Conservation (phyloP, 2,888 invertebrate genomes). For the Camponotus fellah region DNA sequence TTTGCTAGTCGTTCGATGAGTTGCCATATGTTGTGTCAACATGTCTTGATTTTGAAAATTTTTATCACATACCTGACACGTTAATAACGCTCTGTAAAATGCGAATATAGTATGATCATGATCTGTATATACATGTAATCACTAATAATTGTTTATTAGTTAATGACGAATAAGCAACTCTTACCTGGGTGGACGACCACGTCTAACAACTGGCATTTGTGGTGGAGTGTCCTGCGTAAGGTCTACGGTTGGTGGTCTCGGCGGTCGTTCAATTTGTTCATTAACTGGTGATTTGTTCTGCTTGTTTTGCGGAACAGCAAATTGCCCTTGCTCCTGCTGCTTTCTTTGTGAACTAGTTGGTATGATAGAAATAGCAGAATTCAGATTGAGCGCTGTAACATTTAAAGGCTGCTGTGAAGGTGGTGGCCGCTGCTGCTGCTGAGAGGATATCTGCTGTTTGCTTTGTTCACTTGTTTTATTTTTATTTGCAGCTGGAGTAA, state of each 20-base stretch:
- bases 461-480: conserved; percentile 77
- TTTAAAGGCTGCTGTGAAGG: conserved; percentile 83
- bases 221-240: conserved; percentile 85
- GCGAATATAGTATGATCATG: background rate
- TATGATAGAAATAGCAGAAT: conserved; percentile 89
- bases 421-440: conserved; percentile 77
- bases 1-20: conserved; percentile 86
- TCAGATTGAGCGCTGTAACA: conserved; percentile 87
- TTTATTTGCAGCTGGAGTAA: conserved; percentile 90
- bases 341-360: conserved; percentile 86
- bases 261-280: conserved; percentile 85
- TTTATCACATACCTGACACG: conserved; percentile 86
- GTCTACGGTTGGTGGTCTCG: conserved; percentile 86
- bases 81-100: conserved; percentile 77
- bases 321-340: conserved; percentile 83
- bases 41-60: conserved; percentile 86
- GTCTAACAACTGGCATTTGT: conserved; percentile 81
- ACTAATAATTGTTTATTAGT: background rate
- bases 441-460: conserved; percentile 80
- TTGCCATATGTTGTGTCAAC: conserved; percentile 86
- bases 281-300: conserved; percentile 79
- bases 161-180: background rate
- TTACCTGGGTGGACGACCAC: conserved; percentile 84
- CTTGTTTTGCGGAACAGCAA: conserved; percentile 85
- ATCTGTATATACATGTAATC: background rate